Base-by-base conservation (phyloP, 2,113 vertebrate genomes). In the Haliaeetus leucogaster region DNA sequence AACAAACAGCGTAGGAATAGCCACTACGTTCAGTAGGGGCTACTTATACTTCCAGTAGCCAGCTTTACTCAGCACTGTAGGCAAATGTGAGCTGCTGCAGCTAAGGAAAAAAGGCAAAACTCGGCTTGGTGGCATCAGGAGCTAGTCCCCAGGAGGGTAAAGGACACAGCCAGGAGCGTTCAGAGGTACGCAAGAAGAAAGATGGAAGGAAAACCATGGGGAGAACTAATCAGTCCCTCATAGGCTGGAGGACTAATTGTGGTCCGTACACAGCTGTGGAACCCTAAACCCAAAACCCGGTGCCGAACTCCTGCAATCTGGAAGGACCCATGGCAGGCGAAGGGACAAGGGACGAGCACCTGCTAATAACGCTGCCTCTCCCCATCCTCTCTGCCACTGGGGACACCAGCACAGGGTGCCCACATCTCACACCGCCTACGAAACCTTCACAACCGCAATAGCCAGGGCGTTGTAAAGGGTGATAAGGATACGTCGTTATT, bases 271-370 rank as follows among this genome's bases (percentile, higher is more conserved):
- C 32, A 66, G 42, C 59, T 34, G 18, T 43, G 40, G 43, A 17
- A 2, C 17, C 38, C 62, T n/a, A 32, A 79, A 47, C 26, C 32
- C 3, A 10, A 79, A 85, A 34, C 20, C 22, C 3, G 1, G 11
- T 0, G 0, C 23, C 34, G 23, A 65, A 25, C 43, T 56, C 11
- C 11, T 47, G 34, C 43, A 18, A 8, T 11, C 25, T 67, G 42
- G 70, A 78, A 81, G 72, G 36, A 76, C 3, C 29, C 26, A 15
- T 1, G 11, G 52, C 48, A 71, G 38, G 38, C 11, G 84, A 84
- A 82, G 32, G 40, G 40, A 40, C 11, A 40, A 78, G 11, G 40
- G 48, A 55, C 2, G 0, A 81, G 8, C 32, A 62, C 10, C 19
- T 7, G 4, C 25, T 66, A n/a, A 58, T 66, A n/a, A 58, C 19